Base-by-base conservation (phyloP, 2,113 vertebrate species). In the Syngnathus floridae region DNA sequence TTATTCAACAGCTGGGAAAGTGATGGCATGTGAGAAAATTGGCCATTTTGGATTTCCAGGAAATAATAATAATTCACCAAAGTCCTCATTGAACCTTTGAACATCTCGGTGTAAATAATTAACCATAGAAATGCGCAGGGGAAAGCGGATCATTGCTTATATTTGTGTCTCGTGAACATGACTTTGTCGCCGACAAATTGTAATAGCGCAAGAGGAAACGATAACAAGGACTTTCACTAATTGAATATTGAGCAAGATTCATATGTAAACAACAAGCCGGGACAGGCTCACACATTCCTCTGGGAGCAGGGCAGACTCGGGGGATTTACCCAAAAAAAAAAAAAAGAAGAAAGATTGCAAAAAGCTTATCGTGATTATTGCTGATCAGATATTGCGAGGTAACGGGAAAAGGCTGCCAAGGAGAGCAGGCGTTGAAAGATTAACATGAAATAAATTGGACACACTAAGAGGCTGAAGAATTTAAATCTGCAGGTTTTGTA, bases 181-280 rank as follows among this genome's bases (percentile, higher is more conserved):
- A 65, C 19, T 61, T 3, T 22, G 7, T 40, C 12, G 37, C 43
- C n/a, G 10, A 22, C 7, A 14, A 55, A 21, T 5, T 22, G 7
- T 5, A 1, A 1, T 65, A 55, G 40, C 31, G 21, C 51, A 75
- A 5, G 37, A 40, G 22, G 54, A 64, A 59, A 52, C 22, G 3
- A 45, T 49, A 40, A 46, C 2, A 55, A 10, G 11, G 5, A 56
- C 51, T 62, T 52, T 73, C 37, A 55, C 43, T 59, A 11, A 0
- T 35, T 7, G 0, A 17, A 38, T 70, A 65, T 57, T 79, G 73
- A 71, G 71, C 40, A 80, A 77, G 51, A 79, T 38, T 64, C 8
- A 7, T 67, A 68, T 19, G 75, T 77, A 74, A 75, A 78, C 78
- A 73, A 13, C 54, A 63, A 62, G 68, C 64, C 14, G 1, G n/a